Evolutionary conservation across 2,113 vertebrate genomes (phyloP).

Genomic region (Syngnathus floridae): DNA sequence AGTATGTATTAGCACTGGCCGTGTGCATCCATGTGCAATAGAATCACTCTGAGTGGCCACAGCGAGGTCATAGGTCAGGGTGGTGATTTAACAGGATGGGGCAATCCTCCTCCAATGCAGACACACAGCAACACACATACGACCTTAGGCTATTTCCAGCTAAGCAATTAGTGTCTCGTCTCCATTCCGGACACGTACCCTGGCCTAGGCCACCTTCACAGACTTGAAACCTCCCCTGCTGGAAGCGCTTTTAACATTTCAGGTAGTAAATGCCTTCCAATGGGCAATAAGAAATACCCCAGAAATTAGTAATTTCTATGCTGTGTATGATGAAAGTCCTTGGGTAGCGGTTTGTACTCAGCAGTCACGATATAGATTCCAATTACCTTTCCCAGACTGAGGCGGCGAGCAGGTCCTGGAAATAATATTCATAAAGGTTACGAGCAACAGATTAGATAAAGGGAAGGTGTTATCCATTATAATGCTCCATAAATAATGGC

Average conservation of each 20-base stretch:
- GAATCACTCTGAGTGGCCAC: conserved; percentile 37
- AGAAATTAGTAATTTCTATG: neutral
- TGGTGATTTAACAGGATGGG: conserved; percentile 54
- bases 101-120: conserved; percentile 26
- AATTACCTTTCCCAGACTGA: neutral
- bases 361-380: neutral
- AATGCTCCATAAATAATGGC: neutral
- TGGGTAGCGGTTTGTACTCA: neutral
- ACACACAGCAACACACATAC: conserved; percentile 4
- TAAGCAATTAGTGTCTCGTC: conserved; percentile 54
- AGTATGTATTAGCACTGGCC: conserved; percentile 9
- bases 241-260: conserved; percentile 22
- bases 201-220: conserved; percentile 26
- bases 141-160: conserved; percentile 44
- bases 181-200: conserved; percentile 51
- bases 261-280: conserved; percentile 4
- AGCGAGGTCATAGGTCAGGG: conserved; percentile 57
- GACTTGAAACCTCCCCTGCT: conserved; percentile 20
- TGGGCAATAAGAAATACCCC: neutral
- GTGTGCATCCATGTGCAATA: conserved; percentile 32
- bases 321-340: neutral
- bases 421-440: conserved; percentile 4
- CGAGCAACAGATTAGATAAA: neutral
- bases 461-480: neutral
- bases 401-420: neutral